A percentile compares a stretch with the other conserved stretches of the same genome.
phyloP scores from a whole-genome alignment of 2,113 vertebrate genomes.

The Todiramphus saurophagus region DNA sequence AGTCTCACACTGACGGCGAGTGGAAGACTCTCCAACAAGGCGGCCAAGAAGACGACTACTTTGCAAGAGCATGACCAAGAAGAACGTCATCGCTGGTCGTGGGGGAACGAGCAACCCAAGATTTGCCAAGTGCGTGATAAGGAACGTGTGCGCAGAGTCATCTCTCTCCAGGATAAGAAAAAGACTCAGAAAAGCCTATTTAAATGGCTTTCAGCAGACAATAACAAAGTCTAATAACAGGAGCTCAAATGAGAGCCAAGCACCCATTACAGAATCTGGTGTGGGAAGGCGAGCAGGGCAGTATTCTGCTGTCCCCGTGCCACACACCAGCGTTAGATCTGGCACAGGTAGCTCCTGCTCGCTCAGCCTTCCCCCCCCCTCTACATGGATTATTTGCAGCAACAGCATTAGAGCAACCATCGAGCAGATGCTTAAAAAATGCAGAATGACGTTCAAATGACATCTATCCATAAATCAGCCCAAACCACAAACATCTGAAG shows the following conservation, averaged over 20 bases:
- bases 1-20: background rate
- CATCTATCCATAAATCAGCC: constrained; percentile 71
- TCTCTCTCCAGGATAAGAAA: background rate
- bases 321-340: background rate
- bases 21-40: background rate
- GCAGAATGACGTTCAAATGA: constrained; percentile 63
- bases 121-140: rapidly evolving
- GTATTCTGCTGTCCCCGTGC: background rate
- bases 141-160: background rate
- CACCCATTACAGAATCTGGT: background rate
- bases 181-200: background rate
- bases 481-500: constrained; percentile 71
- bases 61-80: rapidly evolving
- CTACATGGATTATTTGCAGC: constrained; percentile 31
- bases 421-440: constrained; percentile 66
- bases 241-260: background rate
- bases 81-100: rapidly evolving
- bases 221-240: background rate
- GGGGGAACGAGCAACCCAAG: background rate
- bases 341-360: constrained; percentile 38
- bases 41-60: background rate
- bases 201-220: background rate
- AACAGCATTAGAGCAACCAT: constrained; percentile 42
- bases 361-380: constrained; percentile 28
- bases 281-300: background rate